These are phyloP conservation scores for Xerus inauris DNA, from an alignment of 2,113 vertebrate species.

Conservation along the genomic window DNA sequence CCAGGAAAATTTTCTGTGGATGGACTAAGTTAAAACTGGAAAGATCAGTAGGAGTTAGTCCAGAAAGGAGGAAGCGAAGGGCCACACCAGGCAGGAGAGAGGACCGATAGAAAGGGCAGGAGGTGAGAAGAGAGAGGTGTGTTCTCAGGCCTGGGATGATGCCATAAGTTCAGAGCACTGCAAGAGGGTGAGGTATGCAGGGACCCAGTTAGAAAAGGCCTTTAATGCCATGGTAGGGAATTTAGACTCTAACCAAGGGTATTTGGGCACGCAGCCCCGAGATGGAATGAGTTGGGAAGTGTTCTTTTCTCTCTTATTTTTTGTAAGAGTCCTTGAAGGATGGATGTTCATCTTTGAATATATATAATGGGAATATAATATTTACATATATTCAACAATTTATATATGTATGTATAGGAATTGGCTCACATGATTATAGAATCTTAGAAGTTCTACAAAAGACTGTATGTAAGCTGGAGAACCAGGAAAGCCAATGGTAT, in stretches of 20 bases:
- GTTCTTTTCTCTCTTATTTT: neutral
- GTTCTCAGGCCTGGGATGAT: neutral
- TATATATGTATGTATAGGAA: neutral
- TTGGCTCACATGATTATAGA: neutral
- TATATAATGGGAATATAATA: neutral
- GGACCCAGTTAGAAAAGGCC: neutral
- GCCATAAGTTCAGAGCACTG: neutral
- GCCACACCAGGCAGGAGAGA: neutral
- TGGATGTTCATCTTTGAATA: neutral
- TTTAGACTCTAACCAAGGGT: neutral
- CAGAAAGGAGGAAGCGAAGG: neutral
- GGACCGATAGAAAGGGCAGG: accelerated
- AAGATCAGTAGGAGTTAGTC: neutral
- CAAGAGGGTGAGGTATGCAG: neutral
- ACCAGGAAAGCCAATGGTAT: neutral
- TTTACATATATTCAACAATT: too few species aligned
- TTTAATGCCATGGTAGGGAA: neutral
- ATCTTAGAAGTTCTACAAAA: neutral
- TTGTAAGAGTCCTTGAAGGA: neutral
- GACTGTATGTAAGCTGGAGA: neutral
- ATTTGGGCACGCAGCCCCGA: neutral
- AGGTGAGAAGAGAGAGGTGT: neutral
- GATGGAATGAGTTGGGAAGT: neutral
- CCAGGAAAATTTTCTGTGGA: neutral
- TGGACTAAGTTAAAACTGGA: neutral